A percentile compares a stretch with the other conserved stretches of the same genome.
Evolutionary conservation across 2,888 invertebrate species (phyloP).

Genomic region (Cataglyphis albicans): DNA sequence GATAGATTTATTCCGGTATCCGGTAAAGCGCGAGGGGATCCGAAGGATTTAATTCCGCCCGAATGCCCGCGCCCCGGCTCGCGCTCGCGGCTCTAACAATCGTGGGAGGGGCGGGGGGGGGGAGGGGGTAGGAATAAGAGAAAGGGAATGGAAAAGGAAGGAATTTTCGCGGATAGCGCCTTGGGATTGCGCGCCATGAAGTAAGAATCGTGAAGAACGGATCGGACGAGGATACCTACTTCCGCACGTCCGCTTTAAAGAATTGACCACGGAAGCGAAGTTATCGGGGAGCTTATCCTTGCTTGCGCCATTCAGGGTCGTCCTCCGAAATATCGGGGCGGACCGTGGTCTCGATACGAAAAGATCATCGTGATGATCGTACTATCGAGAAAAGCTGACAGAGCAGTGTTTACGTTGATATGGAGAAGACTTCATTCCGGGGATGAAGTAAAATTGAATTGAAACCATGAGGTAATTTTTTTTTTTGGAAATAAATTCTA

Average conservation of each 20-base stretch:
- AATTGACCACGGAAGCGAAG: constrained; percentile 66
- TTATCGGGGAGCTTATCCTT: constrained; percentile 58
- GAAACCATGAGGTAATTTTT: constrained; percentile 42
- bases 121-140: constrained; percentile 44
- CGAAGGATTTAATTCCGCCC: constrained; percentile 67
- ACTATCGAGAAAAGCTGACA: constrained; percentile 20
- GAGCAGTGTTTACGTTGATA: constrained; percentile 32
- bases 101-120: background rate
- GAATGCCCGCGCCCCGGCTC: constrained; percentile 18
- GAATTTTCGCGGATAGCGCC: constrained; percentile 45
- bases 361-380: constrained; percentile 35
- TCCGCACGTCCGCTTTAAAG: constrained; percentile 72
- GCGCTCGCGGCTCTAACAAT: constrained; percentile 52
- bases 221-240: constrained; percentile 26
- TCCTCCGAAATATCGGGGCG: constrained; percentile 37
- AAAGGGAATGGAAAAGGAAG: constrained; percentile 37
- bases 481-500: background rate
- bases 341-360: constrained; percentile 46
- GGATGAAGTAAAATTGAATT: constrained; percentile 52
- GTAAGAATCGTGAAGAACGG: constrained; percentile 19
- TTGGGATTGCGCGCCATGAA: constrained; percentile 36
- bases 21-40: constrained; percentile 37
- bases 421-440: constrained; percentile 11
- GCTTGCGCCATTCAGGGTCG: constrained; percentile 58
- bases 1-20: constrained; percentile 61